Base-by-base conservation (phyloP, 2,113 vertebrate species). In the Murina feae region DNA sequence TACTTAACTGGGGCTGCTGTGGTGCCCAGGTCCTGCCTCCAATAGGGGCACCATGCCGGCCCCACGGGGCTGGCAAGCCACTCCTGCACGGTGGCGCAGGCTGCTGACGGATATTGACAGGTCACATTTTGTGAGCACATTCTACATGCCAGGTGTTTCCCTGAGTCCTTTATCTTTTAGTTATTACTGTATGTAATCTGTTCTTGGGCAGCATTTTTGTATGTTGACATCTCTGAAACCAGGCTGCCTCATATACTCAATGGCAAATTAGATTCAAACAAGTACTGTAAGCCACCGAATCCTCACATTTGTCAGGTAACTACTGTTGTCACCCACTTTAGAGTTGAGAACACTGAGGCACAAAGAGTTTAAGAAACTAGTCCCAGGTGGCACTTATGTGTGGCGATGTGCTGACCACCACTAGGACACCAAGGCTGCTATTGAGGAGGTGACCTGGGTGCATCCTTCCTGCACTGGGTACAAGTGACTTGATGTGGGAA, bases 31-130 rank as follows among this genome's bases (percentile, higher is more conserved):
- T 44, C 9, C 37, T 7, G 32, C 75, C 55, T 71, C 4, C 1
- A 14, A 23, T 14, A 32, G 68, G 78, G 44, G 49, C 21, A 21
- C 20, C n/a, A 5, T 3, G 3, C 0, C 0, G 2, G 3, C 35
- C 2, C n/a, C 30, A 2, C 6, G 63, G 17, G 32, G n/a, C 12
- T 49, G 75, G 63, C 55, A 21, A 13, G 9, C 21, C 35, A 11
- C 42, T 37, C 37, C 20, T 16, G 2, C 58, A 7, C 8, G 20
- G 4, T 17, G 11, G 8, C 8, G 30, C 37, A 7, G 20, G 23
- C 65, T 39, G 30, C 60, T 51, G 28, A 80, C n/a, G 39, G 51
- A 58, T 35, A 47, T 49, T 65, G 37, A 11, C 39, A 84, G 66
- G 47, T 80, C 20, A 21, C 69, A 44, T 39, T 74, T 55, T 17